Base-by-base conservation (phyloP, 2,113 vertebrate genomes). In the Sylvia atricapilla region DNA sequence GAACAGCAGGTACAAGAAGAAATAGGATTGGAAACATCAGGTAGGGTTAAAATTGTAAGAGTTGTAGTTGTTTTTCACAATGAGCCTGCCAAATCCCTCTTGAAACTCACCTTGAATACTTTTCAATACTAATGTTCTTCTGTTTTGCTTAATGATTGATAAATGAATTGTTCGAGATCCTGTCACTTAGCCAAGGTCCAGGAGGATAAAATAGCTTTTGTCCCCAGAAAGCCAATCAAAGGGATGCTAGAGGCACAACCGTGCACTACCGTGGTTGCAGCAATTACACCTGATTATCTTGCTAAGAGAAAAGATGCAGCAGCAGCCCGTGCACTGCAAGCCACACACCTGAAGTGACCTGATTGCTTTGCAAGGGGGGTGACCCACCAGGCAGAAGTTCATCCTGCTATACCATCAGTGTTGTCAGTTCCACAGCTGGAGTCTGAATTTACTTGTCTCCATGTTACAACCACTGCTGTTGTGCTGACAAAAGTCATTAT, bases 61-160 rank as follows among this genome's bases (percentile, higher is more conserved):
- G 10, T 14, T 3, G 0, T 16, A 73, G 72, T 52, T 79, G 24
- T 79, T 87, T 94, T 85, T 43, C 13, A 21, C 1, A 2, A 76
- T 33, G 3, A 81, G 49, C 41, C 66, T 87, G 69, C 58, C 46
- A 91, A 88, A 74, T 56, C 13, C 13, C 28, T 73, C 88, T 43
- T 59, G 63, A 33, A 83, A 80, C 74, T 85, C 31, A 30, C 50
- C 92, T 86, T 18, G 47, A 90, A 80, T 70, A 89, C 52, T 81
- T 92, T 83, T 72, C 68, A 37, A 68, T 78, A 53, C 21, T 66
- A 56, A 72, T 1, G 16, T 84, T 76, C 31, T 35, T 68, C 44
- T 73, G 10, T 60, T 95, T 95, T 62, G 53, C 81, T 87, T 72
- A 49, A 60, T 87, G 66, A 62, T 56, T 92, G 73, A 94, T 82